Evolutionary conservation across 2,888 invertebrate genomes (phyloP).

Genomic region (Sesamia inferens): DNA sequence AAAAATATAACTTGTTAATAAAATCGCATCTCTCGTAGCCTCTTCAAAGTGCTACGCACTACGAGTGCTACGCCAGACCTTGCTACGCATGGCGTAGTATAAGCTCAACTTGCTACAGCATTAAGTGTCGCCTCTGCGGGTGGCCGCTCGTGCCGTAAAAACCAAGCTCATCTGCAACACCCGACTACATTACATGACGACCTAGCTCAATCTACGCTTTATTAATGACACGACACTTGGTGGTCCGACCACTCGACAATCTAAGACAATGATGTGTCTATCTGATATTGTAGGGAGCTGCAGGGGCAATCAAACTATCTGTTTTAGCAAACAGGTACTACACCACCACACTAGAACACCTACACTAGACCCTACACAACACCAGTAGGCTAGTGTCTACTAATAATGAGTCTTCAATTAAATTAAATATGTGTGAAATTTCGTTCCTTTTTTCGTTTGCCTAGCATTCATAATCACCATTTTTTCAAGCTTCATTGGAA

Average conservation of each 20-base stretch:
- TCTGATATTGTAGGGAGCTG: constrained; percentile 25
- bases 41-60: constrained; percentile 5
- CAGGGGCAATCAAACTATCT: background rate
- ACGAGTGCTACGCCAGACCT: constrained; percentile 19
- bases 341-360: no score
- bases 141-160: constrained; percentile 89
- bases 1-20: background rate
- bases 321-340: no score
- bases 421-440: background rate
- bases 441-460: background rate
- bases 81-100: constrained; percentile 47
- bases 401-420: background rate
- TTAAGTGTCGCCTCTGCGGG: constrained; percentile 84
- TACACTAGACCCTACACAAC: no score
- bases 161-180: constrained; percentile 86
- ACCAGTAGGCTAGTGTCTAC: no score
- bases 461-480: no score
- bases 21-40: background rate
- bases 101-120: constrained; percentile 63
- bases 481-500: background rate
- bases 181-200: constrained; percentile 82
- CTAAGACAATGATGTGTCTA: constrained; percentile 69
- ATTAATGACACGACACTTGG: constrained; percentile 83
- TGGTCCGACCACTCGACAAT: constrained; percentile 72
- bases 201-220: constrained; percentile 85